These are phyloP conservation scores for Phenacoccus solenopsis DNA, from an alignment of 1,140 invertebrate genomes.

Conservation along the genomic window DNA sequence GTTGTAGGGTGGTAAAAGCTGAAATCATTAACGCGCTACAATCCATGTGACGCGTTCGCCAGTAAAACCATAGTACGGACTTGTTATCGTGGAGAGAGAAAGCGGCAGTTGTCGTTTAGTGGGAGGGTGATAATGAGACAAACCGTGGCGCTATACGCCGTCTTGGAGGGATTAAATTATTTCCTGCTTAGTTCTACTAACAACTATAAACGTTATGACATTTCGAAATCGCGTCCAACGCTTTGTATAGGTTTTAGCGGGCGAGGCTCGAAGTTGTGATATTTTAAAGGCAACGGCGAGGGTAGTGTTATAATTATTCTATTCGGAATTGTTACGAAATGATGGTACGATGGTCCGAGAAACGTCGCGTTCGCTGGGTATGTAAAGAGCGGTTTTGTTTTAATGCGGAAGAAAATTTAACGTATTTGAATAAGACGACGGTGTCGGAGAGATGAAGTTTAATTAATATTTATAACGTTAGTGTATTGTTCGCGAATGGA, in stretches of 20 bases:
- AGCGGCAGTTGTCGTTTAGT: too few species aligned
- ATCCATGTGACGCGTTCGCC: background rate
- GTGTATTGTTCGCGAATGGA: too few species aligned
- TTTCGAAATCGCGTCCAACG: constrained; percentile 1
- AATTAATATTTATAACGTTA: background rate
- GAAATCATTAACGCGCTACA: background rate
- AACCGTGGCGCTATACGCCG: background rate
- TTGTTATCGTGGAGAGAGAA: background rate
- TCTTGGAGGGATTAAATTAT: background rate
- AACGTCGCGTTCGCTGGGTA: too few species aligned
- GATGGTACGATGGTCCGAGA: background rate
- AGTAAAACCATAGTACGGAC: too few species aligned
- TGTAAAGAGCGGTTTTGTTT: background rate
- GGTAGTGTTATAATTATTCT: background rate
- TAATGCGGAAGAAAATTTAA: background rate
- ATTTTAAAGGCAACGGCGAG: background rate
- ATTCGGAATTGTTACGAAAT: background rate
- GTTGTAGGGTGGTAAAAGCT: background rate
- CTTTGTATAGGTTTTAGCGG: background rate
- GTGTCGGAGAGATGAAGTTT: background rate
- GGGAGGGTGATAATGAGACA: background rate
- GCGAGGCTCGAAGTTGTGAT: background rate
- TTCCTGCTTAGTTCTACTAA: constrained; percentile 1
- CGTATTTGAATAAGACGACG: background rate
- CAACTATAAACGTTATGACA: background rate